Conservation (phyloP, 2,113 vertebrate species). For the Gopherus flavomarginatus region DNA sequence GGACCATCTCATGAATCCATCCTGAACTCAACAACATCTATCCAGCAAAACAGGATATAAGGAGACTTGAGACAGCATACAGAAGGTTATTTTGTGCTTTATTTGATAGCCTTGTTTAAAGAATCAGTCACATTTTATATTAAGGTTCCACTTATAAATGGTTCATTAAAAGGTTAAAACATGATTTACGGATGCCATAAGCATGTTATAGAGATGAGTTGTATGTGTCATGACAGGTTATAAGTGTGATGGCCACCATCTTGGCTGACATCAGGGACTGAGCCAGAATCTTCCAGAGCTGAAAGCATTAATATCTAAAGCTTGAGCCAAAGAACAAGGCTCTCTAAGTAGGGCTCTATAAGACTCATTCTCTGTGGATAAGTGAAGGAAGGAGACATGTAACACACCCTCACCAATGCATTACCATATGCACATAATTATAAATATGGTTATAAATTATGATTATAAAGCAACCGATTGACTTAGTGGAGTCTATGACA, state of each 20-base stretch:
- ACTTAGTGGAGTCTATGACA: conserved; percentile 34
- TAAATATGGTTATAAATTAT: background rate
- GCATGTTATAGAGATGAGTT: background rate
- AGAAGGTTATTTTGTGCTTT: background rate
- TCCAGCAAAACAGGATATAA: background rate
- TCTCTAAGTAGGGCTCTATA: conserved; percentile 30
- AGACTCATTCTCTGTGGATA: background rate
- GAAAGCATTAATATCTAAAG: background rate
- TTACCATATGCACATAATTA: background rate
- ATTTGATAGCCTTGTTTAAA: background rate
- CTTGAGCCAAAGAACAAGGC: conserved; percentile 22
- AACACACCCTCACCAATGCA: background rate
- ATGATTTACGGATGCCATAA: background rate
- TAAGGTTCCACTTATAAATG: background rate
- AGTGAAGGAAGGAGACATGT: background rate
- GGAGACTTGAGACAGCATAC: background rate
- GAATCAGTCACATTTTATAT: background rate
- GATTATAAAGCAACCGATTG: conserved; percentile 41
- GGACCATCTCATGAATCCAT: background rate
- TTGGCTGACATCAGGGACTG: background rate
- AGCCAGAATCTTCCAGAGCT: background rate
- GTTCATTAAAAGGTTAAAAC: background rate
- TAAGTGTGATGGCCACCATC: background rate
- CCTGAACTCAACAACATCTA: background rate
- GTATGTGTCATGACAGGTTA: background rate